Percentiles rank a stretch among this genome's conserved stretches.
Evolutionary conservation across 2,113 vertebrate genomes (phyloP).

Genomic region (Amia ocellicauda): DNA sequence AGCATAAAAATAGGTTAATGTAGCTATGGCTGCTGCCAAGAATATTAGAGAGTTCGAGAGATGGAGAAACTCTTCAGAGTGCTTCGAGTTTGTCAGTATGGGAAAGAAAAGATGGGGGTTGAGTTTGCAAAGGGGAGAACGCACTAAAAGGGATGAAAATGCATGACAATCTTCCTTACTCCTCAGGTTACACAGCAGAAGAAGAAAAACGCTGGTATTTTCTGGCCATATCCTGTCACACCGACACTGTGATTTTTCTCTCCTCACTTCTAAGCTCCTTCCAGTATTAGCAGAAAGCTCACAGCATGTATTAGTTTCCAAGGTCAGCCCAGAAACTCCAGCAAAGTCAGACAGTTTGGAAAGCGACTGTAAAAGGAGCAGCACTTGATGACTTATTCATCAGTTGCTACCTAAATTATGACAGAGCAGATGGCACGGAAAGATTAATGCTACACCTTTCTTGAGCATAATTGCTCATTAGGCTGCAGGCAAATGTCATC

Average conservation of each 20-base stretch:
- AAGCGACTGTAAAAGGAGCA: conserved; percentile 5
- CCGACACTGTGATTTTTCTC: no score
- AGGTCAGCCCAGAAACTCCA: conserved; percentile 12
- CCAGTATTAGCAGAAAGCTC: background rate
- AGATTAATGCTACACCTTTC: conserved; percentile 3
- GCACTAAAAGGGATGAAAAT: no score
- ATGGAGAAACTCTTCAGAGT: no score
- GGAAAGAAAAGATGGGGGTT: no score
- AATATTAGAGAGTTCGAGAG: background rate
- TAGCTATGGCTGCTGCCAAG: background rate
- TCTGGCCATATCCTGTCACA: no score
- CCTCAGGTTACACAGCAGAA: no score
- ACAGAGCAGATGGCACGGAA: conserved; percentile 30
- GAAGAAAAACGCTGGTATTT: no score
- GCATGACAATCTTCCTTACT: no score
- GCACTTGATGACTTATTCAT: conserved; percentile 28
- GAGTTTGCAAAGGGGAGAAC: no score
- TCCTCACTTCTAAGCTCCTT: background rate
- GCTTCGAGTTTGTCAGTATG: no score
- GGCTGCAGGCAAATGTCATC: conserved; percentile 19
- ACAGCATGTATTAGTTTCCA: background rate
- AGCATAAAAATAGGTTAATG: no score
- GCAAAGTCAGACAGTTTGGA: background rate
- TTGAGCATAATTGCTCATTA: conserved; percentile 30
- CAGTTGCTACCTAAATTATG: conserved; percentile 21